Conservation (phyloP, 37 sponge, comb jelly and placozoan genomes). For the Petrosia ficiformis region DNA sequence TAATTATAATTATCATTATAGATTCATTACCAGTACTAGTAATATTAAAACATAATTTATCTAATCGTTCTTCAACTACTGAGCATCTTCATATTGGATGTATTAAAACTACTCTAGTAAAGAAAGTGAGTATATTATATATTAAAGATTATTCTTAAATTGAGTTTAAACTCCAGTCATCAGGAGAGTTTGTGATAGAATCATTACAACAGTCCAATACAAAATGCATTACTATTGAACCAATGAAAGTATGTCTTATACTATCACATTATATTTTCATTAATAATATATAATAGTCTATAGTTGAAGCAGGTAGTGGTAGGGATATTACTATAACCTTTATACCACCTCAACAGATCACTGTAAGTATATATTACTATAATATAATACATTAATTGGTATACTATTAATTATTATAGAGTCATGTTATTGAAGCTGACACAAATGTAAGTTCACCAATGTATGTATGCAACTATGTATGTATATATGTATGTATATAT, state of each 20-base stretch:
- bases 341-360: too few relatives aligned
- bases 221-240: constrained; percentile 64
- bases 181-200: constrained; percentile 75
- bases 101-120: constrained; percentile 29
- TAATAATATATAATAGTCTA: constrained; percentile 7
- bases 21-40: not conserved
- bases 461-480: not conserved
- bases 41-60: not conserved
- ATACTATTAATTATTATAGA: not conserved
- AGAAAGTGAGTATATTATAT: constrained; percentile 31
- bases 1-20: not conserved
- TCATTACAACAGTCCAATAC: constrained; percentile 36
- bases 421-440: constrained; percentile 15
- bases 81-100: constrained; percentile 35
- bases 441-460: constrained; percentile 44
- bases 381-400: too few relatives aligned
- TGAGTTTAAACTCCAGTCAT: too few relatives aligned
- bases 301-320: constrained; percentile 50
- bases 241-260: constrained; percentile 54
- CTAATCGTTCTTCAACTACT: not conserved
- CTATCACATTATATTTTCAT: not conserved
- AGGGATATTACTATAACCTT: constrained; percentile 53
- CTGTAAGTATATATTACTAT: too few relatives aligned
- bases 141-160: too few relatives aligned
- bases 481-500: not conserved